A percentile compares a stretch with the other conserved stretches of the same genome.
These are phyloP conservation scores for Latrodectus hesperus DNA, from an alignment of 2,888 invertebrate genomes.

Conservation along the genomic window DNA sequence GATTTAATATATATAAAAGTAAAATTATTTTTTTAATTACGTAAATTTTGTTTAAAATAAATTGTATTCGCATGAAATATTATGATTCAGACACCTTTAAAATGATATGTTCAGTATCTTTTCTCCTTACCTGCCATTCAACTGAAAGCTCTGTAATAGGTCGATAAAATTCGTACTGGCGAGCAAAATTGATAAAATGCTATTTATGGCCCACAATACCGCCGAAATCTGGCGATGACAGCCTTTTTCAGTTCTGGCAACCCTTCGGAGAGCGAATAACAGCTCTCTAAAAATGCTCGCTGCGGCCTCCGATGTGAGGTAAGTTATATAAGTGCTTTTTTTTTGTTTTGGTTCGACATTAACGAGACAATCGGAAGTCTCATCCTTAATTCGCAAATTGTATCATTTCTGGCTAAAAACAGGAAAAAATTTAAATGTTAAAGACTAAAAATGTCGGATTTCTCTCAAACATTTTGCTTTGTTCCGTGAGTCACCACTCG, in stretches of 20 bases:
- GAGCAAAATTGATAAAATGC: slow-evolving; percentile 53
- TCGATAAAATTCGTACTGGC: slow-evolving; percentile 64
- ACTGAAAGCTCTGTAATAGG: slow-evolving; percentile 18
- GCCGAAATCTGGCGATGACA: slow-evolving; percentile 67
- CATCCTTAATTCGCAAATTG: slow-evolving; percentile 15
- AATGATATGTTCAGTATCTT: no score
- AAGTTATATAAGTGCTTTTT: slow-evolving; percentile 64
- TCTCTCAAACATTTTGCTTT: slow-evolving; percentile 63
- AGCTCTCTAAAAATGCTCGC: slow-evolving; percentile 68
- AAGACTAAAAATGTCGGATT: slow-evolving; percentile 46
- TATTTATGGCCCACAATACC: slow-evolving; percentile 42
- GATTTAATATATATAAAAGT: no score
- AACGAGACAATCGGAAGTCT: slow-evolving; percentile 56
- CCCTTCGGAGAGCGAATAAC: slow-evolving; percentile 64
- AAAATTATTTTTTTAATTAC: no score
- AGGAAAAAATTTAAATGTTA: neutral
- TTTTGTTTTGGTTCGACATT: slow-evolving; percentile 59
- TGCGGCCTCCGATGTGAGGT: slow-evolving; percentile 62
- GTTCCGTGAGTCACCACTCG: slow-evolving; percentile 65
- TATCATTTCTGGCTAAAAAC: slow-evolving; percentile 4
- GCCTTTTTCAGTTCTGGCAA: slow-evolving; percentile 66
- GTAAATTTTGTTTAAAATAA: no score
- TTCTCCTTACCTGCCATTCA: no score
- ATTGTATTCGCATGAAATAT: no score
- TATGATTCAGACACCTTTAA: no score